Evolutionary conservation across 2,797 vertebrate genomes (phyloP).

Genomic region (Sebastes variabilis): DNA sequence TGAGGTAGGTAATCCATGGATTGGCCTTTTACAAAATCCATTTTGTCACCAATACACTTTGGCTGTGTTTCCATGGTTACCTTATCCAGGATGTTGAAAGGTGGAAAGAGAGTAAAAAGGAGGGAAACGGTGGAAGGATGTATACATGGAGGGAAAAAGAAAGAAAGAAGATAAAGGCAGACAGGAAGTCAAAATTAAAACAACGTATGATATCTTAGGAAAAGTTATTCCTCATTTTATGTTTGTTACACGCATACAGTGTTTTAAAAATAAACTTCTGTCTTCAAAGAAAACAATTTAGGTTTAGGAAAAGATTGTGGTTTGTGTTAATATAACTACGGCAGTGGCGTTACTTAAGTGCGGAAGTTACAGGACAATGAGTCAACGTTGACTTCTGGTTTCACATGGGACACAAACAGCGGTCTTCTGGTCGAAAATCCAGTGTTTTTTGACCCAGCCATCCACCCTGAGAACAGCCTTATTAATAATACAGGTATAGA

Average conservation of each 20-base stretch:
- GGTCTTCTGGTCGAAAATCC: neutral
- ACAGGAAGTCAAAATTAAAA: neutral
- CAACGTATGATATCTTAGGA: neutral
- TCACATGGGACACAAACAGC: neutral
- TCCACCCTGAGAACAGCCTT: neutral
- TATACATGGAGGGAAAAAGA: neutral
- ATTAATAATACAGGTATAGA: neutral
- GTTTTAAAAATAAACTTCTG: too few relatives aligned
- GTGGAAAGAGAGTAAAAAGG: neutral
- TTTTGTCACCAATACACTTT: constrained; percentile 66
- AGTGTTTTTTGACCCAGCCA: neutral
- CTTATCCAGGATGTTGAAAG: constrained; percentile 34
- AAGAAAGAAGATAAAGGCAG: neutral
- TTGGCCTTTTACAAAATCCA: constrained; percentile 57
- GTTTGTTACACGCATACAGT: neutral
- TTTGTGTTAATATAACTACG: too few relatives aligned
- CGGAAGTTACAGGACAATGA: neutral
- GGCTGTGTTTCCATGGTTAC: constrained; percentile 73
- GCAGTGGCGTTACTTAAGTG: neutral
- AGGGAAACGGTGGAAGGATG: neutral
- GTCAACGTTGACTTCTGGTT: neutral
- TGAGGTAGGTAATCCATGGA: constrained; percentile 38
- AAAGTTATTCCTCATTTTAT: neutral
- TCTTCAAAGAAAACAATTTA: too few relatives aligned
- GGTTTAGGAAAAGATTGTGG: too few relatives aligned